Evolutionary conservation across 2,888 invertebrate species (phyloP).

Genomic region (Melanargia galathea): DNA sequence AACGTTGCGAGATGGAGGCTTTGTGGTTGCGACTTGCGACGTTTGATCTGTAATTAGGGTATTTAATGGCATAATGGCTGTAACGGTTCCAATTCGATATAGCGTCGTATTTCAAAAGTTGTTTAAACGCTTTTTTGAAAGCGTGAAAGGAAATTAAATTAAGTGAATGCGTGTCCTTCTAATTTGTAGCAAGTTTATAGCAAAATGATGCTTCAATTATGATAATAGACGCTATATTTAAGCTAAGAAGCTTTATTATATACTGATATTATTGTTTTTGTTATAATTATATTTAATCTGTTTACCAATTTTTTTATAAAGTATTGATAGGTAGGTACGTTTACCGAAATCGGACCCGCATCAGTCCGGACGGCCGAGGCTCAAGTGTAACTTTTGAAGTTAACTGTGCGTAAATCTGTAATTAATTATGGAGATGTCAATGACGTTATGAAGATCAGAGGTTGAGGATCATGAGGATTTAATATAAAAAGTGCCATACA

Average conservation of each 20-base stretch:
- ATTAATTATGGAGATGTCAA: too few species aligned
- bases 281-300: neutral
- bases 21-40: slow-evolving; percentile 73
- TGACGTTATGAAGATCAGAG: too few species aligned
- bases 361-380: too few species aligned
- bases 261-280: neutral
- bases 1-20: slow-evolving; percentile 66
- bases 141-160: slow-evolving; percentile 53
- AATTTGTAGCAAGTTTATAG: slow-evolving; percentile 45
- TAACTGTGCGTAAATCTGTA: too few species aligned
- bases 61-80: slow-evolving; percentile 71
- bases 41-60: slow-evolving; percentile 79
- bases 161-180: slow-evolving; percentile 53
- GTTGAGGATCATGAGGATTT: too few species aligned
- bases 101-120: slow-evolving; percentile 62
- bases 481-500: too few species aligned
- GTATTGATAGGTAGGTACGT: too few species aligned
- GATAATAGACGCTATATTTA: slow-evolving; percentile 39
- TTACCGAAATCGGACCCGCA: too few species aligned
- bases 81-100: slow-evolving; percentile 72
- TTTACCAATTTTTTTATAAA: too few species aligned
- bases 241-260: slow-evolving; percentile 3
- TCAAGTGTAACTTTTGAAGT: too few species aligned
- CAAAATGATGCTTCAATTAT: slow-evolving; percentile 47
- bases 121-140: slow-evolving; percentile 56